A percentile compares a stretch with the other conserved stretches of the same genome.
Evolutionary conservation across 92 coral and sea anemone genomes (phyloP).

Genomic region (Zoanthus sansibaricus): DNA sequence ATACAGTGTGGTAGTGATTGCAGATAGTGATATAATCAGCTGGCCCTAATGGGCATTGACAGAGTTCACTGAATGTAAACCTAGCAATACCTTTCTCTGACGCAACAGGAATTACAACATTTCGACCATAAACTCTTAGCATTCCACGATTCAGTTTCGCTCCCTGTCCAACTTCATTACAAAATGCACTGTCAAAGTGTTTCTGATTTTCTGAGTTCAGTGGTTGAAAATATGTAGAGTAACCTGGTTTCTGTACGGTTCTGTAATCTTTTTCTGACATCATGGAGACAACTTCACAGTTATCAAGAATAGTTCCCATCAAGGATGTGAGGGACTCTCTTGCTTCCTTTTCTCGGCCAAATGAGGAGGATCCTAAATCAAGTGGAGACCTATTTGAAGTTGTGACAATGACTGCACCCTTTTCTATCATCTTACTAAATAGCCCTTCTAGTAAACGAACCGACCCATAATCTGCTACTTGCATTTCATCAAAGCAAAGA

Average conservation of each 20-base stretch:
- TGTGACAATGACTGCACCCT: constrained; percentile 75
- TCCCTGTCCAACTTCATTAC: constrained; percentile 75
- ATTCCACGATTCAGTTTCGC: constrained; percentile 69
- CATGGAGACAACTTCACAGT: constrained; percentile 76
- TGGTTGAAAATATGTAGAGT: constrained; percentile 67
- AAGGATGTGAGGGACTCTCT: constrained; percentile 74
- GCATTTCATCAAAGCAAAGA: constrained; percentile 88
- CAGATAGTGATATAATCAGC: constrained; percentile 87
- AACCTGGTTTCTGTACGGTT: constrained; percentile 68
- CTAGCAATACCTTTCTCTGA: constrained; percentile 81
- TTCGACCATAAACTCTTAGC: constrained; percentile 84
- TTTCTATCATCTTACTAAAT: constrained; percentile 75
- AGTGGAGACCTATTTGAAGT: constrained; percentile 82
- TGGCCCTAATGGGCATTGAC: constrained; percentile 81
- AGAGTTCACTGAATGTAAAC: constrained; percentile 78
- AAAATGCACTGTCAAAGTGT: constrained; percentile 71
- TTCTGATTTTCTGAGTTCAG: constrained; percentile 64
- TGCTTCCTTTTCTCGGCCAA: constrained; percentile 80
- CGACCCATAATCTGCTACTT: constrained; percentile 84
- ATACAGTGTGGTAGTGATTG: constrained; percentile 74
- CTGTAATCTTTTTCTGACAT: constrained; percentile 74
- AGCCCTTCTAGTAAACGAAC: constrained; percentile 79
- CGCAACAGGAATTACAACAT: constrained; percentile 76
- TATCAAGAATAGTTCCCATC: constrained; percentile 57
- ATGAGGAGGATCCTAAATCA: constrained; percentile 81